These are phyloP conservation scores for Drosophila pseudoobscura DNA, from an alignment of 1,140 invertebrate genomes.

Conservation along the genomic window DNA sequence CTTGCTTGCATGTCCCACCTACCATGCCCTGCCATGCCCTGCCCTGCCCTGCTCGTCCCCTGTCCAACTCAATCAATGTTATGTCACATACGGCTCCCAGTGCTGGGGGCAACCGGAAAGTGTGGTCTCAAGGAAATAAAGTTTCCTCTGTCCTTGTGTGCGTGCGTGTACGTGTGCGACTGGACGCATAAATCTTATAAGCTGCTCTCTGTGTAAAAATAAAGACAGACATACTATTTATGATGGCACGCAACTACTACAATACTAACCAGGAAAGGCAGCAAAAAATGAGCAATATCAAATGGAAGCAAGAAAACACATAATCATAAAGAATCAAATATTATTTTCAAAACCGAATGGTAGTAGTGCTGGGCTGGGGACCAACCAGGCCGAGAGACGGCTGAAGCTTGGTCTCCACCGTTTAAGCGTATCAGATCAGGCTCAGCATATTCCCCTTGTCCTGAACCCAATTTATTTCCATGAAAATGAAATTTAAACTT, in stretches of 20 bases:
- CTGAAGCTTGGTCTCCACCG: background rate
- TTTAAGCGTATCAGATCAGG: conserved; percentile 13
- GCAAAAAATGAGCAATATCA: conserved; percentile 34
- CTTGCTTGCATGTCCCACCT: background rate
- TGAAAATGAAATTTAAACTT: conserved; percentile 45
- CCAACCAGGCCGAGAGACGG: conserved; percentile 10
- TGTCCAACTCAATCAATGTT: conserved; percentile 68
- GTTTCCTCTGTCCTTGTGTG: conserved; percentile 24
- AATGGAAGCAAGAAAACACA: conserved; percentile 45
- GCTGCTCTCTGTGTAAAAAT: conserved; percentile 44
- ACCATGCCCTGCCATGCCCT: too few species aligned
- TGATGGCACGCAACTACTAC: conserved; percentile 37
- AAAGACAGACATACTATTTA: conserved; percentile 69
- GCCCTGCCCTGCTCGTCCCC: background rate
- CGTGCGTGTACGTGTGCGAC: conserved; percentile 9
- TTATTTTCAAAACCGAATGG: conserved; percentile 32
- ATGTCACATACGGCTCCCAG: conserved; percentile 54
- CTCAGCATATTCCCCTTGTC: conserved; percentile 24
- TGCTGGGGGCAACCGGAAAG: background rate
- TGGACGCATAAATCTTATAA: conserved; percentile 64
- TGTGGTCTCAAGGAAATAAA: conserved; percentile 48
- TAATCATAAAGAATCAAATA: conserved; percentile 62
- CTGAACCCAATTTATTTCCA: conserved; percentile 42
- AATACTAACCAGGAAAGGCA: background rate
- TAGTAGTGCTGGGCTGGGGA: conserved; percentile 20